These are phyloP conservation scores for Marmota flaviventris DNA, from an alignment of 2,113 vertebrate species.

Conservation along the genomic window DNA sequence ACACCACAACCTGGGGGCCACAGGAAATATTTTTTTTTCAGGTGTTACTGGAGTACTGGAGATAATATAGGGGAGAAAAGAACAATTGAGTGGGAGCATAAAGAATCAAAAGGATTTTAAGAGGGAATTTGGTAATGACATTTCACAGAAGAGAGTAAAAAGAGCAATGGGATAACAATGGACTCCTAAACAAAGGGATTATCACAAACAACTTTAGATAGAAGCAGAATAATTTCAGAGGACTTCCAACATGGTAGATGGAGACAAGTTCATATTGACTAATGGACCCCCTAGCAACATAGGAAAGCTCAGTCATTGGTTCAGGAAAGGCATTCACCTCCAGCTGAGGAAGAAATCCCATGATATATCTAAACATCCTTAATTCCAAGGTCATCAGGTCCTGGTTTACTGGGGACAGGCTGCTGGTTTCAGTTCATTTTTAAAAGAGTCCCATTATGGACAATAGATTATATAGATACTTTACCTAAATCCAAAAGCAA, in stretches of 20 bases:
- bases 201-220: not conserved
- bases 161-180: not conserved
- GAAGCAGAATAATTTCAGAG: not conserved
- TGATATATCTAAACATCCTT: not conserved
- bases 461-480: not conserved
- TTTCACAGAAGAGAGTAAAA: not conserved
- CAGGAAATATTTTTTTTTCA: not conserved
- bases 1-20: not conserved
- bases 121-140: not conserved
- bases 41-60: not conserved
- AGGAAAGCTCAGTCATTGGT: not conserved
- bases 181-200: not conserved
- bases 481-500: not conserved
- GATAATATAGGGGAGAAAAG: not conserved
- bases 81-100: not conserved
- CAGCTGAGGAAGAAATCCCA: not conserved
- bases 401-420: not conserved
- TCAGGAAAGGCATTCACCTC: not conserved
- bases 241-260: not conserved
- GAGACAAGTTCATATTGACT: not conserved
- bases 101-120: not conserved
- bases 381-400: not conserved
- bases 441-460: not conserved
- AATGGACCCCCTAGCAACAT: fast-evolving
- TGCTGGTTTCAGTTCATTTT: not conserved